Evolutionary conservation across 1,140 invertebrate genomes (phyloP), one percentile per base, ranked within the genome.

Genomic region (Drosophila tristis): DNA sequence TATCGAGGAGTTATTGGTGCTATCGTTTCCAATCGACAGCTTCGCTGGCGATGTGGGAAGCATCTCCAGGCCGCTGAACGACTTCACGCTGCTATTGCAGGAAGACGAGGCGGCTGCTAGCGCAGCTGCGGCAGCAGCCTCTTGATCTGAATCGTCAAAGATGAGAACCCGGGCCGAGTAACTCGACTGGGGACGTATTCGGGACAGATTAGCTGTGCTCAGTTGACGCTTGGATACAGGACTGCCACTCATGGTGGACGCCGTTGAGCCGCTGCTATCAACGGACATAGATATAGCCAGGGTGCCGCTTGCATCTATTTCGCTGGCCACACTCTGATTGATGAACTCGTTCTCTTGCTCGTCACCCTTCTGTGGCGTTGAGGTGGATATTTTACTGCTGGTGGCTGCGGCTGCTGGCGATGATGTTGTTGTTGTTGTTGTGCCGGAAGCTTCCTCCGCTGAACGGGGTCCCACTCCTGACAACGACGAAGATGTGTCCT

Each of bases 81-180:
- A 53, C 35, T 60, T 56, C 49, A 60, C 50, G 60, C 70, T 66
- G 60, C 60, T 77, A 58, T 64, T 54, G 42, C 67, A 68, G 20
- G 62, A 43, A 7, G 80, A 60, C 13, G 66, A 48, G 20, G 59
- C 58, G 3, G 58, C 61, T 6, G 66, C 68, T 20, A 65, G 8
- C 6, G 63, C 68, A 6, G 74, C 53, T 25, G 57, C 78, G 6
- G 65, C 56, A 13, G 72, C 73, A 43, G 79, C 74, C 53, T 92
- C 91, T 57, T 91, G 90, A 56, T 92, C 91, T 6, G 86, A 91
- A 57, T 92, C 91, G 51, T 92, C 91, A 35, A 92, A 92, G 42
- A 91, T 68, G 20, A 92, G 78, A 4, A 91, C 91, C 13, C 91
- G 77, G 0, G 91, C 91, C 50, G 91, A 92, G 61, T 92, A 92